phyloP scores from a whole-genome alignment of 2,888 invertebrate species.

The Chelonus formosanus region DNA sequence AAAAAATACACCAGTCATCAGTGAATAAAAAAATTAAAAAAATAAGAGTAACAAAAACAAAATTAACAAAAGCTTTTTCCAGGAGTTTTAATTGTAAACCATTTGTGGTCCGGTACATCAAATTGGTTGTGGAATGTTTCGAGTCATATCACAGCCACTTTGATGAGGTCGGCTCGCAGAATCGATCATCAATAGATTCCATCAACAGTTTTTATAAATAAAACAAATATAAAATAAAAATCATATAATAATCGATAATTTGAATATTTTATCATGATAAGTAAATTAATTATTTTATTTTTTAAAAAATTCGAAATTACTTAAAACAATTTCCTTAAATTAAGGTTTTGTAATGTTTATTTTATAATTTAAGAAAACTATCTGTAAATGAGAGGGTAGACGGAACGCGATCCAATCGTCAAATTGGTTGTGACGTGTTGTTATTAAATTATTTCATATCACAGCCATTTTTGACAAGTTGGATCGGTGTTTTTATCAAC shows the following conservation, averaged over 20 bases:
- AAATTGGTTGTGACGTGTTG: constrained; percentile 83
- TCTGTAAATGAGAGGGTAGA: constrained; percentile 8
- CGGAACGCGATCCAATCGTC: constrained; percentile 71
- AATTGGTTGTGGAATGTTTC: constrained; percentile 86
- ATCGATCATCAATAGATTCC: constrained; percentile 50
- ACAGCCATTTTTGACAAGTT: constrained; percentile 97
- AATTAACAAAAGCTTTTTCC: not conserved
- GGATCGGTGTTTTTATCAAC: constrained; percentile 70
- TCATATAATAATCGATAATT: no score
- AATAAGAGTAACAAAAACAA: constrained; percentile 2
- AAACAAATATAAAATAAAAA: not conserved
- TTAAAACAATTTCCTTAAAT: no score
- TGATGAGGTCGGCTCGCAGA: constrained; percentile 83
- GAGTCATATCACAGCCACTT: constrained; percentile 97
- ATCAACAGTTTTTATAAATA: not conserved
- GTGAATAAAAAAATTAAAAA: constrained; percentile 24
- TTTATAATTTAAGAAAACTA: constrained; percentile 1
- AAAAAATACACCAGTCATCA: constrained; percentile 20
- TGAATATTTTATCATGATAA: constrained; percentile 5
- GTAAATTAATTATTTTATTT: no score
- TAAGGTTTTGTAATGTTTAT: not conserved
- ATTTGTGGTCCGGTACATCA: constrained; percentile 77
- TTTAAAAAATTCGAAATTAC: no score
- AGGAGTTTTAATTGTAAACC: constrained; percentile 25
- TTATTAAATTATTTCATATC: constrained; percentile 72